Evolutionary conservation across 2,888 invertebrate genomes (phyloP).

Genomic region (Caenorhabditis angaria): DNA sequence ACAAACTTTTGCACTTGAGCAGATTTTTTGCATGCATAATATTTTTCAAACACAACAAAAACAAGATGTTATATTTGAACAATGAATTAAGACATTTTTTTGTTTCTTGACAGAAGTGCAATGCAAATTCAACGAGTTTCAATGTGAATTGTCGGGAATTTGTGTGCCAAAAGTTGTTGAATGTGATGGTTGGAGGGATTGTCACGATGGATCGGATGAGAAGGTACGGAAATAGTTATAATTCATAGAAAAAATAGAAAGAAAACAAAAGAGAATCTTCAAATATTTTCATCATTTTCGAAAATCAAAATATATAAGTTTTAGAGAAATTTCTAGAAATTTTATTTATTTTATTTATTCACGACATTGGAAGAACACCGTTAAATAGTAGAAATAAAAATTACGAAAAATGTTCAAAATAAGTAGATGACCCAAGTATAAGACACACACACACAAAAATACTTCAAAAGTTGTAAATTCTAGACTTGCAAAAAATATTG

Average conservation of each 20-base stretch:
- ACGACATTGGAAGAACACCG: no score
- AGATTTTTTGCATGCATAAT: constrained; percentile 4
- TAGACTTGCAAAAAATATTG: no score
- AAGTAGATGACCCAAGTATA: no score
- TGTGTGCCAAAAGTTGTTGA: constrained; percentile 56
- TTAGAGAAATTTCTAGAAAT: no score
- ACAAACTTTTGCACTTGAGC: constrained; percentile 38
- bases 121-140: constrained; percentile 57
- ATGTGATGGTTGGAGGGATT: constrained; percentile 64
- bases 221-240: constrained; percentile 17
- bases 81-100: constrained; percentile 1
- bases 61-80: constrained; percentile 4
- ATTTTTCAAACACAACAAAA: constrained; percentile 1
- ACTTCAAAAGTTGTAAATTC: no score
- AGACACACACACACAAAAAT: no score
- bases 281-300: no score
- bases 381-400: no score
- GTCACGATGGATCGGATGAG: constrained; percentile 61
- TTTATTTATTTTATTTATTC: no score
- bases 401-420: no score
- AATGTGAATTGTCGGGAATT: constrained; percentile 54
- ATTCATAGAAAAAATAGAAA: background rate
- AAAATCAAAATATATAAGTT: no score
- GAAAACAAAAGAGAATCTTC: background rate
- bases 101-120: constrained; percentile 48